Evolutionary conservation across 2,888 invertebrate genomes (phyloP), one percentile per base, ranked within the genome.

Genomic region (Muscina levida): DNA sequence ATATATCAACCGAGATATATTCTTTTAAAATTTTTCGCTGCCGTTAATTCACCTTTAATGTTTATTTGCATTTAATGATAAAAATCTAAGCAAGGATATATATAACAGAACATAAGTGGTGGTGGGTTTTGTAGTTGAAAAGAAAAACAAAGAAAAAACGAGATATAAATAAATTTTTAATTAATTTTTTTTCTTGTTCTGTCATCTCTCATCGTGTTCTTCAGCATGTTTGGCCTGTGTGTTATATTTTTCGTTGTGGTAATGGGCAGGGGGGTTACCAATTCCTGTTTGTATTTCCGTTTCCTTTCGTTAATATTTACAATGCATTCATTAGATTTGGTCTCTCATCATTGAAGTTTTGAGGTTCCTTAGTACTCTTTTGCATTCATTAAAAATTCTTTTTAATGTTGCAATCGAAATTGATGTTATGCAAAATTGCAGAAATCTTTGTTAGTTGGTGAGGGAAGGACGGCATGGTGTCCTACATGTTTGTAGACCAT

Each of bases 341-440:
- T n/a, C n/a, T n/a, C n/a, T n/a, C 59, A 15, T 37, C 39, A 31
- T 31, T 59, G 26, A 4, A n/a, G 10, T 11, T 57, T 37, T 31
- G 17, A 37, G 37, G 19, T 56, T 71, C n/a, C 13, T 57, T 11
- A 17, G 56, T 66, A 37, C 26, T 51, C 31, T 56, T 70, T 65
- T 10, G 11, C 8, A 13, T 15, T 44, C 85, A 88, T 88, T 85
- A 85, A 86, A 85, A 86, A 88, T 88, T 88, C 88, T 82, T 84
- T 88, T 88, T 88, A 87, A 88, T 87, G 87, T 85, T 87, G 85
- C 86, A 87, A 85, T 84, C 83, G 84, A 86, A 85, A 88, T 87
- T 87, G 86, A 86, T 87, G 85, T 86, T 84, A 84, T 84, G 86
- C 84, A 85, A 86, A 86, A 86, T 83, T 85, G 86, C 79, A 78